Evolutionary conservation across 2,113 vertebrate species (phyloP).

Genomic region (Pachyramphus minor): DNA sequence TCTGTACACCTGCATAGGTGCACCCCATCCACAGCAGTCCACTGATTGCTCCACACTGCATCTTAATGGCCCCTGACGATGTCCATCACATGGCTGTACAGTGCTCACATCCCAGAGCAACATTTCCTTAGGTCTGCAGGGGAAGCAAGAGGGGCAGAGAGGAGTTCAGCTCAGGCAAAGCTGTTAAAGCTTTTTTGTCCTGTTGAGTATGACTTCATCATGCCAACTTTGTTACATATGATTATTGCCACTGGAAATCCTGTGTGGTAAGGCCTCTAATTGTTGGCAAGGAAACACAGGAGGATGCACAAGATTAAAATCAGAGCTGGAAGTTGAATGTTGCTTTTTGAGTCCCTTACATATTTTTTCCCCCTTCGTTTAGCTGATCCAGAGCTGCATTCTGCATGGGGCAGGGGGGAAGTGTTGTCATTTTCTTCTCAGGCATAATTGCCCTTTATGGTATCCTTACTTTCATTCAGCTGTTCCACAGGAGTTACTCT

Average conservation of each 20-base stretch:
- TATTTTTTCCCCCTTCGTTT: neutral
- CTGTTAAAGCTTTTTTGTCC: neutral
- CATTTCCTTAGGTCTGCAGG: neutral
- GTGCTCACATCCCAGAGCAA: neutral
- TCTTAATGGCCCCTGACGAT: neutral
- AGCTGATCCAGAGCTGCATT: neutral
- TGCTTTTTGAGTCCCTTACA: neutral
- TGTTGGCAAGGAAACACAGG: slow-evolving; percentile 30
- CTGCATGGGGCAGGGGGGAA: neutral
- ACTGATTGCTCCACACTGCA: accelerated
- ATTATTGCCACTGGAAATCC: neutral
- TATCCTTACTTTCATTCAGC: slow-evolving; percentile 9
- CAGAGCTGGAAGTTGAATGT: neutral
- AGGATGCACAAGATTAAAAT: neutral
- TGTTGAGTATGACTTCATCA: neutral
- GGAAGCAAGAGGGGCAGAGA: neutral
- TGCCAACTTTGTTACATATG: accelerated
- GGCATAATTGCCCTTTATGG: neutral
- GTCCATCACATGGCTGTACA: accelerated
- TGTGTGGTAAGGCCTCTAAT: neutral
- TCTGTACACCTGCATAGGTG: accelerated
- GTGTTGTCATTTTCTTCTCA: neutral
- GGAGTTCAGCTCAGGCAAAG: neutral
- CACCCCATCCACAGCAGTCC: accelerated
- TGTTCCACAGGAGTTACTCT: slow-evolving; percentile 37